Conservation (phyloP, 2,797 vertebrate species). For the Thamnophis elegans region DNA sequence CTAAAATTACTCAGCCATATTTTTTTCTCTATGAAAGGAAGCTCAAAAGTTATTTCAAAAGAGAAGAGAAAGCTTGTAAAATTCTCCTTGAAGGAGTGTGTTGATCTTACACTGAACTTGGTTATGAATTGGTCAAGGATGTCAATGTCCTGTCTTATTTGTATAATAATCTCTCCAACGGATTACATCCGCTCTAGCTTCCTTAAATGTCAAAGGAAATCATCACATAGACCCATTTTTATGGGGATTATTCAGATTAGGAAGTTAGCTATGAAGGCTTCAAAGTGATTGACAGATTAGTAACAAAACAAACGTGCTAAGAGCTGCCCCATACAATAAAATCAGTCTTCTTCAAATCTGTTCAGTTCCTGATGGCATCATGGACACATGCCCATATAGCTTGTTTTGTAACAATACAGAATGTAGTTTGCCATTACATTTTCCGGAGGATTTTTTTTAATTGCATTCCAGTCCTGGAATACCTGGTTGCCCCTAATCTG, state of each 20-base stretch:
- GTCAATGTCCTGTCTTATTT: background rate
- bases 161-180: background rate
- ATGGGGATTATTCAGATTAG: background rate
- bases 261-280: background rate
- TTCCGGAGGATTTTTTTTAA: background rate
- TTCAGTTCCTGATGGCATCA: background rate
- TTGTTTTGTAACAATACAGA: background rate
- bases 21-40: background rate
- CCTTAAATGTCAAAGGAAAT: background rate
- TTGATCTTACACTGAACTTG: background rate
- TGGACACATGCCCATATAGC: background rate
- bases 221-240: background rate
- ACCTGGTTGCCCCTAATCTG: background rate
- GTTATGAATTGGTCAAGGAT: background rate
- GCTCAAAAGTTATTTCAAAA: background rate
- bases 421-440: background rate
- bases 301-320: background rate
- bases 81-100: background rate
- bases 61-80: background rate
- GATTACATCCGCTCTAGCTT: background rate
- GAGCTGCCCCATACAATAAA: background rate
- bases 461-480: background rate
- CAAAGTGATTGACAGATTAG: background rate
- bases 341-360: background rate
- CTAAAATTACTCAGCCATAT: background rate